Evolutionary conservation across 1,140 invertebrate species (phyloP), one percentile per base, ranked within the genome.

Genomic region (Helicoverpa zea): DNA sequence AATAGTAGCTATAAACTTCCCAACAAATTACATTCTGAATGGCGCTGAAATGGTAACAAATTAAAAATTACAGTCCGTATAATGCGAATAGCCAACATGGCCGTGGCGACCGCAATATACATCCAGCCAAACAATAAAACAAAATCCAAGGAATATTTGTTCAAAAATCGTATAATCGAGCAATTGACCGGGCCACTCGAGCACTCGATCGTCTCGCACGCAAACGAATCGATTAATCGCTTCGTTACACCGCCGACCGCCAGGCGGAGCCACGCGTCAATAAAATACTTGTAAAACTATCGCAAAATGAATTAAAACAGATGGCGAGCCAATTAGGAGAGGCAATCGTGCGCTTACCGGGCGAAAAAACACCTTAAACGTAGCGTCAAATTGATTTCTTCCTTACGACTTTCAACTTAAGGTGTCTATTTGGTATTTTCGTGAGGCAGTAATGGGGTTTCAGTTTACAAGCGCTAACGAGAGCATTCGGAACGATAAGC

Each of bases 271-370:
- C 88, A 91, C 90, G 89, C 89, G 90, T 94, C 92, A 92, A 92
- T 93, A 92, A 93, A 94, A 94, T 94, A 92, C 92, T 92, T 94
- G 92, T 94, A 93, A 93, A 94, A 94, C 93, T 94, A 94, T 94
- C 91, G 92, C 93, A 83, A 93, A 94, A 93, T 95, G 94, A 94
- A 94, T 93, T 94, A 91, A 93, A 94, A 93, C 92, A 92, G 89
- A 94, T 94, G 93, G 88, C 84, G 88, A 92, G 90, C 93, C 94
- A 95, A 95, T 95, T 95, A 95, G 93, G 92, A 91, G 83, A 91
- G 89, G 91, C 92, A 94, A 94, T 94, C 92, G 94, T 90, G 92
- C 94, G 94, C 89, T 90, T 94, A 92, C 87, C 81, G 85, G 75
- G 85, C 86, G 87, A 92, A 94, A 94, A 94, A 94, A 93, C 84